phyloP scores from a whole-genome alignment of 2,113 vertebrate genomes.

The Drymodes brunneopygia region DNA sequence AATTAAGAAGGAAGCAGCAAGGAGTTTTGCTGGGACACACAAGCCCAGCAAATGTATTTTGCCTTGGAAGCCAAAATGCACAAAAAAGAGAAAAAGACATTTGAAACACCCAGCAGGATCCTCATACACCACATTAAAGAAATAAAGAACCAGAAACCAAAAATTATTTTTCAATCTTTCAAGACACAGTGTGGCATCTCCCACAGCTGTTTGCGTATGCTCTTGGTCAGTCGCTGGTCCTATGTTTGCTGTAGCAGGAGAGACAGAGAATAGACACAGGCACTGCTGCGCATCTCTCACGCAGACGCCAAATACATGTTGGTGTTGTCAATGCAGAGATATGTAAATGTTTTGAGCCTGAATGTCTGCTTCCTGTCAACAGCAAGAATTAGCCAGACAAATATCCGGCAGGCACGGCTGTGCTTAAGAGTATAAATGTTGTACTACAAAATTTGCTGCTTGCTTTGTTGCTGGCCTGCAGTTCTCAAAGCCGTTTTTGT shows the following conservation, averaged over 20 bases:
- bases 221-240: background rate
- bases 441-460: background rate
- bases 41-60: background rate
- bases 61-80: background rate
- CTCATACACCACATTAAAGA: background rate
- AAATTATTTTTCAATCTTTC: background rate
- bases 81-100: background rate
- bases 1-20: background rate
- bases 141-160: background rate
- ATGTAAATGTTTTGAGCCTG: slow-evolving; percentile 43
- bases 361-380: slow-evolving; percentile 47
- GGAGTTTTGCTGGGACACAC: background rate
- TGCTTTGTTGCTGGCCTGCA: background rate
- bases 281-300: background rate
- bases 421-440: background rate
- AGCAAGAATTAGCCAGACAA: slow-evolving; percentile 33
- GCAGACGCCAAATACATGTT: background rate
- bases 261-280: background rate
- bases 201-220: background rate
- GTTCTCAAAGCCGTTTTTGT: background rate
- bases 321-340: slow-evolving; percentile 2
- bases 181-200: background rate
- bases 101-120: background rate
- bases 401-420: background rate
- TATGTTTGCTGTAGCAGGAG: accelerated